Evolutionary conservation across 2,113 vertebrate genomes (phyloP), one percentile per base, ranked within the genome.

Genomic region (Rhinoderma darwinii): DNA sequence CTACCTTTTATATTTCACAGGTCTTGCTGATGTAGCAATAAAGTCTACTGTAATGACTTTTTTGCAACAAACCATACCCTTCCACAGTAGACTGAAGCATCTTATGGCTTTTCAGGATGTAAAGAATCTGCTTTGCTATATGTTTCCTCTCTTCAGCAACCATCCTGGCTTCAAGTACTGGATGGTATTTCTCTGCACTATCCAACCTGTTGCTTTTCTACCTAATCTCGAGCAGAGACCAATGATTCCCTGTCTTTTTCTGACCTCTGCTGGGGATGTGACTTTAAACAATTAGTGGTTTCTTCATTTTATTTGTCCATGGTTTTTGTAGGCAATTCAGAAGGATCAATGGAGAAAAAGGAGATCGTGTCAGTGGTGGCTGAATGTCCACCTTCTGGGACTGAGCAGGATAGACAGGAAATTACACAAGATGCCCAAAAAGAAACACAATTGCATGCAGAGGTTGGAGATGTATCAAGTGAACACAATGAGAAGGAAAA

Each of bases 321-420:
- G 94, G 94, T 98, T 96, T 98, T 77, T 97, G 92, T 97, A 99
- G 98, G 98, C 91, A 95, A 93, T 94, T 90, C 95, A 94, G 93
- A 90, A 89, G 95, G 93, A 94, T 91, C 94, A 94, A 92, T 95
- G 91, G 93, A 95, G 94, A 92, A 91, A 94, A 92, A 91, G 92
- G 93, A 92, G 93, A 92, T 91, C 35, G 50, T 39, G 22, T 63
- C 79, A 75, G n/a, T 59, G 76, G 35, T 80, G 63, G 41, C 68
- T 82, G 51, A 87, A 59, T 17, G 50, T 41, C 20, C 86, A 18
- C 39, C 37, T 61, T 74, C 95, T 90, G 91, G 91, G 91, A 90
- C 0, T 89, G 90, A 92, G 82, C 91, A 90, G 86, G 92, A 83
- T 91, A 89, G 72, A 88, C 91, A 92, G 90, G 90, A 93, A 88